Evolutionary conservation across 2,888 invertebrate species (phyloP).

Genomic region (Eugnorisma glareosa): DNA sequence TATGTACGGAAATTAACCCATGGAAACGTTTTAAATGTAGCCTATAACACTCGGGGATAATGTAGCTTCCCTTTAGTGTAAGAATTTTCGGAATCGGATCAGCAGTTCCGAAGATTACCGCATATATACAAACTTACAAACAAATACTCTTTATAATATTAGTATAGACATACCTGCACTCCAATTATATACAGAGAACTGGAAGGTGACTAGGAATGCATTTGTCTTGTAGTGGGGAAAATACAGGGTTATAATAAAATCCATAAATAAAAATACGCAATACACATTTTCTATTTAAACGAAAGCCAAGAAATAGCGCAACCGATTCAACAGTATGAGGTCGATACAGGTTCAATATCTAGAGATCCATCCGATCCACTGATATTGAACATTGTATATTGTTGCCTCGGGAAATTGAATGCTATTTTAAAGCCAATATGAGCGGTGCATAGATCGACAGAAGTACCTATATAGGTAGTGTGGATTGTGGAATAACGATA

Average conservation of each 20-base stretch:
- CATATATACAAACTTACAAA: no score
- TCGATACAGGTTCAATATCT: constrained; percentile 17
- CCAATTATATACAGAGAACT: neutral
- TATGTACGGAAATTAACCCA: no score
- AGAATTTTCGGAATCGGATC: no score
- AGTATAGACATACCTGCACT: no score
- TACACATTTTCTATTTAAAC: neutral
- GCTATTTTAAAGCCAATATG: constrained; percentile 50
- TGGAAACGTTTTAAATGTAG: no score
- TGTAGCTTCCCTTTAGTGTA: no score
- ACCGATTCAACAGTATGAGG: neutral
- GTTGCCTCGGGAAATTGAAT: constrained; percentile 47
- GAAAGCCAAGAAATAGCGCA: neutral
- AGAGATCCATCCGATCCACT: constrained; percentile 19
- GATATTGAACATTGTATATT: constrained; percentile 46
- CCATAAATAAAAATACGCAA: neutral
- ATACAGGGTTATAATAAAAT: neutral
- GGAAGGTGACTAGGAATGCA: no score
- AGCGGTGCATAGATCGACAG: constrained; percentile 1
- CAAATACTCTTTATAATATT: no score
- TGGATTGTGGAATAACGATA: constrained; percentile 5
- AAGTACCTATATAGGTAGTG: neutral
- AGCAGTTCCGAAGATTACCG: no score
- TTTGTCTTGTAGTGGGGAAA: neutral
- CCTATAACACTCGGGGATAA: no score